A percentile compares a stretch with the other conserved stretches of the same genome.
Evolutionary conservation across 2,113 vertebrate species (phyloP).

Genomic region (Cochlearius cochlearius): DNA sequence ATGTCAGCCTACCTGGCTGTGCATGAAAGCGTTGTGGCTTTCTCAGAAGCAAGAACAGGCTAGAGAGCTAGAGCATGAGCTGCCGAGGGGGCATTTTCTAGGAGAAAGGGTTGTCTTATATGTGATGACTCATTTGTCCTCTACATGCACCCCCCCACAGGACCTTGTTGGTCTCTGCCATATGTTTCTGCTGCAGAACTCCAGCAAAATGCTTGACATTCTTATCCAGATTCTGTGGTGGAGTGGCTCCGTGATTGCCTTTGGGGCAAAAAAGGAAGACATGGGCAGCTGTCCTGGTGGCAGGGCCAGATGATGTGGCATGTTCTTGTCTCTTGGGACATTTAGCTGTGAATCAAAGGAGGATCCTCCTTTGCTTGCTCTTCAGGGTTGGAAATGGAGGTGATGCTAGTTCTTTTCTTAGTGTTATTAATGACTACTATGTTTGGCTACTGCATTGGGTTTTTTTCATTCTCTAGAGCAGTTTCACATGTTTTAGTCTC

Average conservation of each 20-base stretch:
- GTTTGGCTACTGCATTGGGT: background rate
- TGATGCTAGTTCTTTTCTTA: background rate
- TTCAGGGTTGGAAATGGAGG: background rate
- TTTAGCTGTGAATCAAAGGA: background rate
- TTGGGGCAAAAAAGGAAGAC: conserved; percentile 24
- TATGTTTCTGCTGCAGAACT: conserved; percentile 68
- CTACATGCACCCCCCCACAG: background rate
- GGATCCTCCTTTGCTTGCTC: background rate
- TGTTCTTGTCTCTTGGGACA: background rate
- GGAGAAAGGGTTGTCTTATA: background rate
- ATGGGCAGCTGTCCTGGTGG: background rate
- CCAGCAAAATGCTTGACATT: conserved; percentile 82
- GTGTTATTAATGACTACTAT: background rate
- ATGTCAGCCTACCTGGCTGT: background rate
- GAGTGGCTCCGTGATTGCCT: conserved; percentile 79
- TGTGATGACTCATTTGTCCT: background rate
- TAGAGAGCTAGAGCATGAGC: background rate
- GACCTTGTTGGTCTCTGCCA: background rate
- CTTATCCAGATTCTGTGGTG: conserved; percentile 85
- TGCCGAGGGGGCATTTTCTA: background rate
- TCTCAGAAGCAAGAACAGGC: background rate
- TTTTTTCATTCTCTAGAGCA: background rate
- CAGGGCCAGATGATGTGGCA: background rate
- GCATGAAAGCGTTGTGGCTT: background rate
- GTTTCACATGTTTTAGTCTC: background rate